Base-by-base conservation (phyloP, 2,888 invertebrate genomes). In the Drosophila meridiana region DNA sequence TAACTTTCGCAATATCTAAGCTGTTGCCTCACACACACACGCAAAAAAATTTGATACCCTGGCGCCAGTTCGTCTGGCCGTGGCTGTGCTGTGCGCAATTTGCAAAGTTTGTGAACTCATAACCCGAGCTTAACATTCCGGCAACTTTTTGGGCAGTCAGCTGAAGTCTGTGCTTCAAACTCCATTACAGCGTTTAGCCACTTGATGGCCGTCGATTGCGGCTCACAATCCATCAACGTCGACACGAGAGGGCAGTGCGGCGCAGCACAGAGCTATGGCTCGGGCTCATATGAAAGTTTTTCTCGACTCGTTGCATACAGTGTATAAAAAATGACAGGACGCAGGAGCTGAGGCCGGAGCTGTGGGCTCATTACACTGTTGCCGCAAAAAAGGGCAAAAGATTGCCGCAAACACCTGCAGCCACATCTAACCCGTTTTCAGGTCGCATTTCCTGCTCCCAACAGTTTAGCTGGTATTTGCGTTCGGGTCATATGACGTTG, bases 371-470 rank as follows among this genome's bases (percentile, higher is more conserved):
- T 77, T 77, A 60, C 58, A 48, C 30, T 34, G 26, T 26, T 52
- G 59, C 30, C 61, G 20, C 45, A 57, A 53, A n/a, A 32, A 5
- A 5, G n/a, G 14, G 38, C 32, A 53, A 63, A 55, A 43, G 57
- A 59, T 66, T 67, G 57, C 58, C 58, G 47, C 56, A 72, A 76
- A 57, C 79, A 78, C 86, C 88, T 82, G 74, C 74, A 84, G 87
- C 70, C 70, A 67, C 69, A 72, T 52, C 63, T 74, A 87, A 78
- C 81, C 83, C 76, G 79, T 76, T 80, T 88, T 76, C 74, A 57
- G 53, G 57, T 61, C 68, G 69, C 70, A 73, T 82, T 85, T 85
- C 69, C 83, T 63, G 20, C 60, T 67, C 26, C 66, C 28, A 58
- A 36, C 62, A 11, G 50, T 20, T 52, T 50, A 50, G 32, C 50